Percentiles rank a stretch among this genome's conserved stretches.
Evolutionary conservation across 2,797 vertebrate species (phyloP).

Genomic region (Pterois miles): DNA sequence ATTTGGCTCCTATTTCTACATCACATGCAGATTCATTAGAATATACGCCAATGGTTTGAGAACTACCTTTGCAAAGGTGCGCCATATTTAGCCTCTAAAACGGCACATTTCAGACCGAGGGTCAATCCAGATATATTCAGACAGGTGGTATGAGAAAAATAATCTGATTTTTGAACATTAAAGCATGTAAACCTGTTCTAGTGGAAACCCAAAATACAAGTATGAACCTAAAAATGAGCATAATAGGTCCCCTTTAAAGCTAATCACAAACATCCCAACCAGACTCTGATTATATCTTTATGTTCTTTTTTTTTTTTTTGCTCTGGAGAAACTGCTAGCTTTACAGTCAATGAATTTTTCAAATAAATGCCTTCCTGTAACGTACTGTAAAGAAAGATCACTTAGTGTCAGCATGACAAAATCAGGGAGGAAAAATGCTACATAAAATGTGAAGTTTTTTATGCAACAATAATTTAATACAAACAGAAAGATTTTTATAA

Average conservation of each 20-base stretch:
- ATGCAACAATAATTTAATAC: not conserved
- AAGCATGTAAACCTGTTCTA: too few species aligned
- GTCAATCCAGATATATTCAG: too few species aligned
- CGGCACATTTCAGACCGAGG: too few species aligned
- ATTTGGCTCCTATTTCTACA: not conserved
- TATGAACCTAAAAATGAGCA: too few species aligned
- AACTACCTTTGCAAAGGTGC: not conserved
- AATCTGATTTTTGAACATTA: too few species aligned
- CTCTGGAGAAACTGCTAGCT: conserved; percentile 8
- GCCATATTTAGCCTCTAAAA: not conserved
- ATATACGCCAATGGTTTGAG: not conserved
- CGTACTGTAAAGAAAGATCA: not conserved
- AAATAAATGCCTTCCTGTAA: not conserved
- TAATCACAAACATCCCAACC: conserved; percentile 44
- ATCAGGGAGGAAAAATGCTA: not conserved
- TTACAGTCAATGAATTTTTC: not conserved
- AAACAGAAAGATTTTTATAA: not conserved
- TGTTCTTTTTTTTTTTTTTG: conserved; percentile 8
- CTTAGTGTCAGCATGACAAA: not conserved
- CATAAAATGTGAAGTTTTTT: not conserved
- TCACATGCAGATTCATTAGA: not conserved
- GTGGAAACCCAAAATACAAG: too few species aligned
- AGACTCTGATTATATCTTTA: conserved; percentile 26
- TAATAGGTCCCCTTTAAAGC: conserved; percentile 26
- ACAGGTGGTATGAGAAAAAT: too few species aligned